Percentiles rank a stretch among this genome's conserved stretches.
Conservation (phyloP, 2,888 invertebrate species). For the Girardia tigrina region DNA sequence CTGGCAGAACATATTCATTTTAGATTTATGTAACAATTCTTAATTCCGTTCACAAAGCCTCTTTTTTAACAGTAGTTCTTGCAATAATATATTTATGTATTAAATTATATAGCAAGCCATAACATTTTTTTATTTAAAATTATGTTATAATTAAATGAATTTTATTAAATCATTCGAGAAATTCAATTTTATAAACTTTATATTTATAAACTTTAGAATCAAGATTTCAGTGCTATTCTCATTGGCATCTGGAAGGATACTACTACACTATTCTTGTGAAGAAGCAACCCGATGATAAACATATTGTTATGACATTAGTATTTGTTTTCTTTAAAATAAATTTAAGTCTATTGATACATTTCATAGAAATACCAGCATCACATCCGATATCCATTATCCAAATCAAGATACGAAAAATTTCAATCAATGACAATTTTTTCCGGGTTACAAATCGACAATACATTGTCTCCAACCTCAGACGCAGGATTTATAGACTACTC, state of each 20-base stretch:
- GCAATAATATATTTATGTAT: too few relatives aligned
- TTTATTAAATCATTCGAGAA: too few relatives aligned
- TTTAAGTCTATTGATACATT: not conserved
- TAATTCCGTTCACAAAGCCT: too few relatives aligned
- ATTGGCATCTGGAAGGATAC: not conserved
- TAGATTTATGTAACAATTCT: too few relatives aligned
- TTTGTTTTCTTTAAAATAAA: not conserved
- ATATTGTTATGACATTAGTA: not conserved
- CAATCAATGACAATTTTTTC: not conserved
- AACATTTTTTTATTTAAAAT: too few relatives aligned
- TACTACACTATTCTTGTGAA: not conserved
- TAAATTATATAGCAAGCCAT: too few relatives aligned
- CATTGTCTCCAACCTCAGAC: not conserved
- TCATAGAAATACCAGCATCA: not conserved
- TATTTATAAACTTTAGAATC: too few relatives aligned
- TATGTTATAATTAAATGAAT: too few relatives aligned
- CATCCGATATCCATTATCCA: not conserved
- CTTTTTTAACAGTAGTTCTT: too few relatives aligned
- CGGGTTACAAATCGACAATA: not conserved
- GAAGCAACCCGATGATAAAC: not conserved
- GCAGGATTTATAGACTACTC: not conserved
- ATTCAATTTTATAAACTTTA: too few relatives aligned
- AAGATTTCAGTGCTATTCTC: constrained; percentile 2
- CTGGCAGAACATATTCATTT: too few relatives aligned
- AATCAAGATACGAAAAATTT: not conserved